Base-by-base conservation (phyloP, 92 coral and sea anemone genomes). In the Bergia puertoricense region DNA sequence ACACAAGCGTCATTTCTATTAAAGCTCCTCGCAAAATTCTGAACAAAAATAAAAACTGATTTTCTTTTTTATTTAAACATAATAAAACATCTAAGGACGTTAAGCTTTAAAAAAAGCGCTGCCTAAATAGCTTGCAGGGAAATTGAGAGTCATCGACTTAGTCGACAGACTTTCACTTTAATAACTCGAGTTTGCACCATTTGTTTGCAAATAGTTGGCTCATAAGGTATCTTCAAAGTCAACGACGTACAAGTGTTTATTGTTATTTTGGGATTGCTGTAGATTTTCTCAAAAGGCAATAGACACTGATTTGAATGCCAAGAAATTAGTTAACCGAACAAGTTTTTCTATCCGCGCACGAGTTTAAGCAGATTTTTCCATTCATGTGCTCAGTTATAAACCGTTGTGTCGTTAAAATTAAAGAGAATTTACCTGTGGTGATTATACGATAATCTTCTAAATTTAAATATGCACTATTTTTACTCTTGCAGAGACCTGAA, bases 151-250 rank as follows among this genome's bases (percentile, higher is more conserved):
- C 23, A 18, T 76, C 48, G 3, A 46, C 11, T 76, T 16, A 40
- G 48, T 76, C 9, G 80, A 76, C 80, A 76, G 80, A 76, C 48
- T 76, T 76, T 37, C 46, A 76, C 44, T 40, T 76, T 18, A 40
- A 42, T 40, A 75, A 8, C 42, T 43, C 37, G 50, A n/a, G 54
- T 15, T 76, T 76, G 22, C 36, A 18, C 54, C 48, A 76, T 76
- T 54, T 42, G 80, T 76, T 42, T 76, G 80, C 80, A 76, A 76
- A 76, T 54, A 76, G 42, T 45, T 76, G 80, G 51, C 80, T 54
- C 22, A 42, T 16, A 76, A 6, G 48, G 46, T 4, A 3, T n/a
- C 42, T 72, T 72, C 40, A 72, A 4, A 7, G 40, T 11, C 11
- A 72, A 8, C 46, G 79, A 42, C 54, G 48, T 15, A 46, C n/a